Evolutionary conservation across 2,888 invertebrate genomes (phyloP).

Genomic region (Syrista parreyssii): DNA sequence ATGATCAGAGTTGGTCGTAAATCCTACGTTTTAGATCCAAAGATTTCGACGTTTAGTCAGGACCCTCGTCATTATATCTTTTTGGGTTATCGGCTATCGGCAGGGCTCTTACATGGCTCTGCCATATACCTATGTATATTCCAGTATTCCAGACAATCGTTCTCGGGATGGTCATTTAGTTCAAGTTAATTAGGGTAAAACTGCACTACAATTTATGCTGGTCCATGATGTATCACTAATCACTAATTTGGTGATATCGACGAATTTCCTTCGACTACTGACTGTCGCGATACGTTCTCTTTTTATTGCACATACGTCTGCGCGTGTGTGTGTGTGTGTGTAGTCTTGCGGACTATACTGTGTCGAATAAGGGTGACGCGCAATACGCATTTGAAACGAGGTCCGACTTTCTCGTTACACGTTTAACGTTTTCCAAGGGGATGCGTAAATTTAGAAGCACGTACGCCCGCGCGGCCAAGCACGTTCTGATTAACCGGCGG

Average conservation of each 20-base stretch:
- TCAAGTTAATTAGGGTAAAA: background rate
- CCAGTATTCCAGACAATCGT: background rate
- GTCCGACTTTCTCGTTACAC: background rate
- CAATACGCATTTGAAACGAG: background rate
- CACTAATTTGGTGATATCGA: background rate
- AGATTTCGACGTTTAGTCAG: slow-evolving; percentile 23
- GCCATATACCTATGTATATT: no score
- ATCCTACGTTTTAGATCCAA: slow-evolving; percentile 24
- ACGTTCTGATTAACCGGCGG: slow-evolving; percentile 50
- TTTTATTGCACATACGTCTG: background rate
- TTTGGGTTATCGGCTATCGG: slow-evolving; percentile 20
- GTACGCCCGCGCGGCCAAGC: slow-evolving; percentile 26
- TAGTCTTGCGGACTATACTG: background rate
- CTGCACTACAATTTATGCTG: background rate
- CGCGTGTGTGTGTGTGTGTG: no score
- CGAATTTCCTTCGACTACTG: background rate
- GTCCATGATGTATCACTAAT: background rate
- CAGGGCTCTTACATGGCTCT: background rate
- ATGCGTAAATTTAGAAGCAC: background rate
- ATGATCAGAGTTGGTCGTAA: slow-evolving; percentile 28
- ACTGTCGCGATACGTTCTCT: background rate
- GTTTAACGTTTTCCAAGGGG: background rate
- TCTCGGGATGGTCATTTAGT: background rate
- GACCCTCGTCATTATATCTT: slow-evolving; percentile 14
- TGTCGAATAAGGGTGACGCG: background rate